Evolutionary conservation across 2,797 vertebrate genomes (phyloP), one percentile per base, ranked within the genome.

Genomic region (Ataeniobius toweri): DNA sequence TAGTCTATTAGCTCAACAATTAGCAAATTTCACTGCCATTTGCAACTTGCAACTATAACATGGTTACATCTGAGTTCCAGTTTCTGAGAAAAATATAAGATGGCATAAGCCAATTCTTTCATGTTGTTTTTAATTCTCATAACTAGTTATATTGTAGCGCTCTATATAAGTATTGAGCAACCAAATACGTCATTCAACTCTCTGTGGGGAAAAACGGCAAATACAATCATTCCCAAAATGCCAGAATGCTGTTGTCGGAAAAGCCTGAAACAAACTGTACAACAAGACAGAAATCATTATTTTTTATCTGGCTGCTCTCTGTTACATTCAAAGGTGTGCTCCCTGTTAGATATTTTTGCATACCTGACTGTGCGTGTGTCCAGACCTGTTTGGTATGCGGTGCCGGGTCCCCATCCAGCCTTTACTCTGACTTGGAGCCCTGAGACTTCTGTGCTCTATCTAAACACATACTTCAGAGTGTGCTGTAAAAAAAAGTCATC

Each of bases 301-400:
- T 71, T 75, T 50, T 80, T n/a, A 2, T n/a, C 24, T 46, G 41
- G 10, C 41, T n/a, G 67, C 44, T 79, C 79, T 86, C 8, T 28
- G 31, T 58, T 83, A 75, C 31, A 77, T 87, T 75, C 84, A 50
- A 75, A 78, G 88, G 88, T 83, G 78, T 87, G 84, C 81, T 92
- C 81, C 76, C 70, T 77, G 73, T 72, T 83, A 65, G 80, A 39
- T 67, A 85, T 48, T 85, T 83, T 84, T 87, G 88, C 90, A 88
- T 94, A 89, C 89, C 89, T 91, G 84, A 65, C 82, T 85, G 63
- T 78, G 89, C 89, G 88, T 95, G 91, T 95, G 95, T 95, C 92
- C 92, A 94, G 95, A 94, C 95, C 93, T 96, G 95, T 93, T 95
- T 88, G 94, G 95, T 94, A 96, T 96, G 94, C 89, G 85, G 82